Conservation (phyloP, 2,797 vertebrate species). For the Chelonia mydas region DNA sequence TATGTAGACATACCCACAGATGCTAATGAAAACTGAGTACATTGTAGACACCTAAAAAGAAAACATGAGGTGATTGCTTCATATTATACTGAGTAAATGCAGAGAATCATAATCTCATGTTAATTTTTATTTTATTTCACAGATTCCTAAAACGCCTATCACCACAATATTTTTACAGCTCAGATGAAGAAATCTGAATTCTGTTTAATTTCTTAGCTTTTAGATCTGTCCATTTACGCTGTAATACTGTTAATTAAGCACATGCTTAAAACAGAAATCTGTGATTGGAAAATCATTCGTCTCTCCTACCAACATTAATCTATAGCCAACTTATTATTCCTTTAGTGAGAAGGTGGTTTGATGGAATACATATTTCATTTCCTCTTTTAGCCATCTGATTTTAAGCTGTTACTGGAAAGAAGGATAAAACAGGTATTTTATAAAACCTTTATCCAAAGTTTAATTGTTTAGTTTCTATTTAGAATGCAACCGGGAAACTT, state of each 20-base stretch:
- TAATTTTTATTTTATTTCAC: not conserved
- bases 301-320: not conserved
- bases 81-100: not conserved
- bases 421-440: slow-evolving; percentile 18
- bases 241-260: not conserved
- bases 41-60: not conserved
- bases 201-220: not conserved
- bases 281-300: not conserved
- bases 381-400: not conserved
- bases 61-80: not conserved
- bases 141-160: not conserved
- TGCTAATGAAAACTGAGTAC: not conserved
- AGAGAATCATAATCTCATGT: not conserved
- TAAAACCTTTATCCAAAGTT: not conserved
- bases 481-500: not conserved
- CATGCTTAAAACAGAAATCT: not conserved
- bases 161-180: not conserved
- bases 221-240: not conserved
- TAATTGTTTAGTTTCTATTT: not conserved
- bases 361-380: not conserved
- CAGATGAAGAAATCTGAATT: not conserved
- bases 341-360: not conserved
- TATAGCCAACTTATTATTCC: not conserved
- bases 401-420: not conserved
- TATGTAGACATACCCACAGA: not conserved